Evolutionary conservation across 2,113 vertebrate species (phyloP).

Genomic region (Zosterops borbonicus): DNA sequence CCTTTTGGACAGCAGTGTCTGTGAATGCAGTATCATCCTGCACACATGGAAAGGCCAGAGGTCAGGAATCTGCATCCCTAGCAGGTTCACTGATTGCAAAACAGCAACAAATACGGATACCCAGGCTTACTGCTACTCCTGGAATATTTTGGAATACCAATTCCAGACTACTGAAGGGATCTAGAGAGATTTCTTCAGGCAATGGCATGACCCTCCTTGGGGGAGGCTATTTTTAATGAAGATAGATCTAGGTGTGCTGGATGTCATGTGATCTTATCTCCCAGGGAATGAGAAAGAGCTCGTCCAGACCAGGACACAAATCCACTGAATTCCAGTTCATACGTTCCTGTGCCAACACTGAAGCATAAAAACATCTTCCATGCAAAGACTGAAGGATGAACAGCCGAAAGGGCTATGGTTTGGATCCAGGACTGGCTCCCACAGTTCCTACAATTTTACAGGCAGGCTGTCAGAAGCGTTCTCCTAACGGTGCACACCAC

Average conservation of each 20-base stretch:
- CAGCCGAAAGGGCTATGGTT: background rate
- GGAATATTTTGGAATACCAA: background rate
- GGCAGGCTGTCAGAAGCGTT: fast-evolving
- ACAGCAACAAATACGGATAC: background rate
- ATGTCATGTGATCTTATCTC: background rate
- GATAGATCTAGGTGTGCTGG: fast-evolving
- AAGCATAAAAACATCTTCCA: background rate
- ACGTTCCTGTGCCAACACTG: fast-evolving
- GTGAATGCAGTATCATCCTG: fast-evolving
- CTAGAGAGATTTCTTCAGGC: background rate
- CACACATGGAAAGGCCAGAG: background rate
- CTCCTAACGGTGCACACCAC: background rate
- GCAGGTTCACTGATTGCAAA: background rate
- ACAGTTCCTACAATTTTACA: background rate
- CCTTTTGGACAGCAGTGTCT: background rate
- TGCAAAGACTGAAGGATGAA: background rate
- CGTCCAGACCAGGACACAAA: background rate
- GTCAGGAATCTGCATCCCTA: background rate
- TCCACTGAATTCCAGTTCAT: background rate
- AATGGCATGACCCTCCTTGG: fast-evolving
- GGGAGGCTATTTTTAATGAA: background rate
- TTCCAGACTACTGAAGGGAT: background rate
- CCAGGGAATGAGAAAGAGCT: background rate
- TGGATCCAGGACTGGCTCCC: background rate
- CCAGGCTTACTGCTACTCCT: background rate